Base-by-base conservation (phyloP, 1,140 invertebrate species). In the Temnothorax curvispinosus region DNA sequence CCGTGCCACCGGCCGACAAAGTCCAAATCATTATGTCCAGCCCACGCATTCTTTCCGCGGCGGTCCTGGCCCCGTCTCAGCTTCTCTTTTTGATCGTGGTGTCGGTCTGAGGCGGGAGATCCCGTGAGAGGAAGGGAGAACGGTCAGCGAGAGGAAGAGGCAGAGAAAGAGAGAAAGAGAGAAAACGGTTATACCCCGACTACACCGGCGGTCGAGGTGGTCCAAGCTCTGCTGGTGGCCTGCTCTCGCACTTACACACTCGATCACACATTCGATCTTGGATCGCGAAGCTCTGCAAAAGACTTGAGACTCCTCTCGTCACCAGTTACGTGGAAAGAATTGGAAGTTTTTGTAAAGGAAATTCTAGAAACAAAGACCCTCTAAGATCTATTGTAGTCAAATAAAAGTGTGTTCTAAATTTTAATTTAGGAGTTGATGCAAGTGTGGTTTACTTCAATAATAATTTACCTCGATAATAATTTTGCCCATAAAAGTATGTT, bases 201-300 rank as follows among this genome's bases (percentile, higher is more conserved):
- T 85, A 76, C 74, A 88, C 64, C 82, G 89, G 87, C 93, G 93
- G 94, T 87, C 93, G 94, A 94, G 95, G 95, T 95, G 94, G 94
- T 94, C 94, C 92, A 80, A 87, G 85, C 95, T 95, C 93, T 95
- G 95, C 95, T 95, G 95, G 95, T 95, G 95, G 95, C 95, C 95
- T 94, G 88, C 88, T 92, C 94, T 95, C 94, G 95, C 94, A 95
- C 95, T 95, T 95, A 95, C 93, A 95, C 94, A 94, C 92, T 94
- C 94, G 94, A 95, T 95, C 94, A 93, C 94, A 94, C 94, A 95
- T 95, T 95, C 94, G 94, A 95, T 95, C 94, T 94, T 90, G 92
- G 90, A 92, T 94, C 93, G 92, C 89, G 89, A 89, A 78, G 89
- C 74, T 72, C 88, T 84, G 88, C 89, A 88, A 91, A 91, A 91